Percentiles rank a stretch among this genome's conserved stretches.
Conservation (phyloP, 1,140 invertebrate genomes). For the Pachypeltis micranthus region DNA sequence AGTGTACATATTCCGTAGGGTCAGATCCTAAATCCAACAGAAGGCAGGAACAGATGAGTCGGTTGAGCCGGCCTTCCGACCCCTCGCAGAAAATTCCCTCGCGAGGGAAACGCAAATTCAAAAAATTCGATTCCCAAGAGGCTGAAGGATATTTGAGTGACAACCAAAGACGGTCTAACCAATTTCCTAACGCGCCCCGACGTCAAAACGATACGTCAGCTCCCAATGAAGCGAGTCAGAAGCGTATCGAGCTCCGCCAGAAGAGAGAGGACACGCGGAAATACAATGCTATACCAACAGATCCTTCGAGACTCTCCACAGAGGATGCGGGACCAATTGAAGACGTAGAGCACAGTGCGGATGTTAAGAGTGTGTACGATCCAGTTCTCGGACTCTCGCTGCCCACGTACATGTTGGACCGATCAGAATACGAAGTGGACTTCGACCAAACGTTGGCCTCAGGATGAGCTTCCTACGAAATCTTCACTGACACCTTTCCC, state of each 20-base stretch:
- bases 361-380: constrained; percentile 50
- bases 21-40: constrained; percentile 26
- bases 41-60: neutral
- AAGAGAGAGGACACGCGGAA: constrained; percentile 19
- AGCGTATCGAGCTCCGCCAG: constrained; percentile 1
- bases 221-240: neutral
- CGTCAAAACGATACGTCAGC: neutral
- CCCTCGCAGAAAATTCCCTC: neutral
- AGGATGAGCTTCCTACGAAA: too few species aligned
- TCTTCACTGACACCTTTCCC: too few species aligned
- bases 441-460: constrained; percentile 43
- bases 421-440: constrained; percentile 49
- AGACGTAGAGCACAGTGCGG: constrained; percentile 39
- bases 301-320: constrained; percentile 18
- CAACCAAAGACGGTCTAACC: neutral
- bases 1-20: constrained; percentile 57
- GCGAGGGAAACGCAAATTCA: constrained; percentile 13
- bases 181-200: neutral
- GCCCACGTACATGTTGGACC: constrained; percentile 52
- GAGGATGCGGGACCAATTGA: constrained; percentile 29
- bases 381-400: constrained; percentile 46
- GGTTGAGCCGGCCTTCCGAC: neutral
- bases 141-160: too few species aligned
- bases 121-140: constrained; percentile 13
- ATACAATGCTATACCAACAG: constrained; percentile 22